Conservation (phyloP, 2,888 invertebrate species). For the Pomacea canaliculata region DNA sequence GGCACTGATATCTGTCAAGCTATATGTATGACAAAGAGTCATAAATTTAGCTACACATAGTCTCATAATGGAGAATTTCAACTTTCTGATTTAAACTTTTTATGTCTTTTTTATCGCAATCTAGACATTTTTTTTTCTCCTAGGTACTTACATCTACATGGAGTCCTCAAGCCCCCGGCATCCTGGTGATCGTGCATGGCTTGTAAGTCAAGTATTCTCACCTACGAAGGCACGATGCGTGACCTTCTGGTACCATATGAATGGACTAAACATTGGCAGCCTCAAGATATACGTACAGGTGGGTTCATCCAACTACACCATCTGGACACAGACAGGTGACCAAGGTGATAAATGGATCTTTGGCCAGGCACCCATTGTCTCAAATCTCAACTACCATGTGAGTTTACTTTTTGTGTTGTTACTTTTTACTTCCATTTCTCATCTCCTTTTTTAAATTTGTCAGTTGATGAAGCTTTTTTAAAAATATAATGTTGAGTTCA, state of each 20-base stretch:
- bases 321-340: conserved; percentile 54
- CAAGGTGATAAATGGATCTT: conserved; percentile 57
- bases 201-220: conserved; percentile 49
- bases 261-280: conserved; percentile 27
- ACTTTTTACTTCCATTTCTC: too few species aligned
- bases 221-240: conserved; percentile 47
- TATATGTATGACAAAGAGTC: too few species aligned
- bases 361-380: conserved; percentile 51
- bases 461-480: too few species aligned
- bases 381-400: conserved; percentile 43
- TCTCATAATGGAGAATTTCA: too few species aligned
- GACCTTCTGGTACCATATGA: conserved; percentile 50
- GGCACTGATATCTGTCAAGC: too few species aligned
- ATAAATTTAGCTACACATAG: too few species aligned
- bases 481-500: too few species aligned
- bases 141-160: conserved; percentile 57
- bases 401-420: not conserved
- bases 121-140: too few species aligned
- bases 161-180: conserved; percentile 51
- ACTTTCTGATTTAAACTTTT: too few species aligned
- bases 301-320: conserved; percentile 41
- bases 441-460: too few species aligned
- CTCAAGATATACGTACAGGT: conserved; percentile 47
- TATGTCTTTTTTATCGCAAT: too few species aligned
- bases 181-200: conserved; percentile 49